Base-by-base conservation (phyloP, 2,888 invertebrate genomes). In the Standfussiana lucernea region DNA sequence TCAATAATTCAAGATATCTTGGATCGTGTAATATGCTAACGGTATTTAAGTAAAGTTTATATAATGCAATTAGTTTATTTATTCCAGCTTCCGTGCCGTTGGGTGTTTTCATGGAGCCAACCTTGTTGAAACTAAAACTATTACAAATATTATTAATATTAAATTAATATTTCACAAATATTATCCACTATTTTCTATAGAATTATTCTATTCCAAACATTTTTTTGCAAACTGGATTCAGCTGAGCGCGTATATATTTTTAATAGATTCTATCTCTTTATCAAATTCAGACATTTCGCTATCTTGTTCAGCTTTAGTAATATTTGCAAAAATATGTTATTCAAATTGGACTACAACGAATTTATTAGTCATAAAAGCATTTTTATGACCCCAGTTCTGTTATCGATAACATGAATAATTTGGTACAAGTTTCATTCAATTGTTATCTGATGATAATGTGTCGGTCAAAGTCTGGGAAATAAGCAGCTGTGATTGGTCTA, bases 341-440 rank as follows among this genome's bases (percentile, higher is more conserved):
- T 67, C 47, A 56, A 56, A 62, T 68, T 50, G 15, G 32, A 21
- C 21, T 24, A 10, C 18, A 21, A 21, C 28, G 56, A 53, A 66
- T 66, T 66, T 83, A 69, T 66, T 59, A 45, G 13, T 50, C 42
- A 70, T 59, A 66, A 35, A 59, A 59, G 18, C 11, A 13, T 59
- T 80, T 82, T 69, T 77, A 77, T 35, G 42, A 50, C 77, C 5
- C n/a, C 10, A 53, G 15, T 37, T 40, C 7, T 42, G 32, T 8
- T 47, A 76, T 76, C 65, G n/a, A 65, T 37, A 77, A 69, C 62
- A 77, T 66, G 59, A 77, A 61, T 77, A 65, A 65, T 45, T 77
- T 53, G 42, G 21, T 37, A 47, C 72, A 56, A 64, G 45, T 68
- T 77, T n/a, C 10, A 67, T 32, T 42, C 45, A 21, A 68, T 68